A percentile compares a stretch with the other conserved stretches of the same genome.
These are phyloP conservation scores for Gymnoscopelus braueri DNA, from an alignment of 2,797 vertebrate genomes.

Conservation along the genomic window DNA sequence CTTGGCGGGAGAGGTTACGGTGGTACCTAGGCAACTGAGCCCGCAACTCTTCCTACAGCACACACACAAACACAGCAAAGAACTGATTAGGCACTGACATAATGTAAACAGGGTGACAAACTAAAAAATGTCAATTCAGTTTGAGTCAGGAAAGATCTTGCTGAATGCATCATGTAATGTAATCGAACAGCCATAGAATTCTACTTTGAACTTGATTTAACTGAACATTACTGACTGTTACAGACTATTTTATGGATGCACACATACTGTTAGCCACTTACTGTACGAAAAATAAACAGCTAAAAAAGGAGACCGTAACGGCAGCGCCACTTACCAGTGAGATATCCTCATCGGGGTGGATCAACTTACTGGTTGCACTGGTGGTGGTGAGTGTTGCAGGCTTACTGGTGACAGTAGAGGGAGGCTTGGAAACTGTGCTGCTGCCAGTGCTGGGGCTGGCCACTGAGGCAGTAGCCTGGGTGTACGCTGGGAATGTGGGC, in stretches of 20 bases:
- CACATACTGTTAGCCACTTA: constrained; percentile 50
- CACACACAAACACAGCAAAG: constrained; percentile 24
- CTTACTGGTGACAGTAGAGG: constrained; percentile 92
- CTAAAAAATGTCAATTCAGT: neutral
- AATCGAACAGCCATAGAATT: no score
- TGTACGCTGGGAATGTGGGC: constrained; percentile 95
- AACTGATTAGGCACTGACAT: constrained; percentile 6
- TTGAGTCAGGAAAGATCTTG: neutral
- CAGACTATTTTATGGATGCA: no score
- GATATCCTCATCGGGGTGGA: constrained; percentile 96
- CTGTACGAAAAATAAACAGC: constrained; percentile 38
- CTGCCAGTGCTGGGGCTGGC: constrained; percentile 75
- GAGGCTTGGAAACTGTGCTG: constrained; percentile 90
- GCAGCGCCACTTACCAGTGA: constrained; percentile 88
- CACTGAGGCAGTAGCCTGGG: constrained; percentile 83
- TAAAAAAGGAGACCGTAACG: constrained; percentile 45
- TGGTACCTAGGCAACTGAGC: constrained; percentile 92
- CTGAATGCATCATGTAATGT: neutral
- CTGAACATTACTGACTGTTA: no score
- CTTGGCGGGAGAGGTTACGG: constrained; percentile 84
- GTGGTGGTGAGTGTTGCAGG: constrained; percentile 89
- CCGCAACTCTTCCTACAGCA: constrained; percentile 89
- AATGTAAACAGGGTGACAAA: neutral
- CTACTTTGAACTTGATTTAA: no score
- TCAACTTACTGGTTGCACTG: constrained; percentile 97